Conservation (phyloP, 92 coral and sea anemone species). For the Galaxea fascicularis region DNA sequence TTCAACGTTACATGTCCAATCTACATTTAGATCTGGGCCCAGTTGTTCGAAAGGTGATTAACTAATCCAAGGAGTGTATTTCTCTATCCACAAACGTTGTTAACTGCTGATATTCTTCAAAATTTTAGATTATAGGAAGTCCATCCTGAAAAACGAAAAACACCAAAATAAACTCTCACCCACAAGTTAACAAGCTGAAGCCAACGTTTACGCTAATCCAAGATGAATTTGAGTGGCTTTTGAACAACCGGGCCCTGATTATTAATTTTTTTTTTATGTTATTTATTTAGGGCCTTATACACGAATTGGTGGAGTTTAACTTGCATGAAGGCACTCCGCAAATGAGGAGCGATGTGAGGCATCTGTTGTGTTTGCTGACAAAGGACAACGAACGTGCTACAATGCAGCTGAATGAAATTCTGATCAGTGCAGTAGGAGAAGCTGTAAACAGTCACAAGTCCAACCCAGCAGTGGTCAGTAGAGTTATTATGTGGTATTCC, state of each 20-base stretch:
- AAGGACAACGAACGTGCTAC: constrained; percentile 93
- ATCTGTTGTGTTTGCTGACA: constrained; percentile 90
- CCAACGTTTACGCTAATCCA: too few relatives aligned
- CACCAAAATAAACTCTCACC: too few relatives aligned
- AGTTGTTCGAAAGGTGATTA: too few relatives aligned
- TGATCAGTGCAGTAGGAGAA: constrained; percentile 84
- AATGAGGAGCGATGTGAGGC: constrained; percentile 95
- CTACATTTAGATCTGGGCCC: too few relatives aligned
- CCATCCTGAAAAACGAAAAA: too few relatives aligned
- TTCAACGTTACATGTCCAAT: too few relatives aligned
- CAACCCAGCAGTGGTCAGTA: constrained; percentile 93
- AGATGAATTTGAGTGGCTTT: too few relatives aligned
- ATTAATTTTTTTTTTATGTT: neutral
- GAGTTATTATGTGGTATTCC: neutral
- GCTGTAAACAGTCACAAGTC: constrained; percentile 91
- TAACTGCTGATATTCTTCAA: too few relatives aligned
- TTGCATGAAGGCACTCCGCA: constrained; percentile 97
- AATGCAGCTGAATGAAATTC: constrained; percentile 82
- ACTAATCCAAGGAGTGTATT: too few relatives aligned
- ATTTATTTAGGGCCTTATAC: constrained; percentile 82
- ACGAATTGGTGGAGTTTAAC: constrained; percentile 92
- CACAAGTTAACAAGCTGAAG: too few relatives aligned
- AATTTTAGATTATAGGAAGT: too few relatives aligned
- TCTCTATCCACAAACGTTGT: too few relatives aligned
- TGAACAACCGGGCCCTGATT: neutral